Evolutionary conservation across 2,797 vertebrate genomes (phyloP), one percentile per base, ranked within the genome.

Genomic region (Parotocinclus haroldoi): DNA sequence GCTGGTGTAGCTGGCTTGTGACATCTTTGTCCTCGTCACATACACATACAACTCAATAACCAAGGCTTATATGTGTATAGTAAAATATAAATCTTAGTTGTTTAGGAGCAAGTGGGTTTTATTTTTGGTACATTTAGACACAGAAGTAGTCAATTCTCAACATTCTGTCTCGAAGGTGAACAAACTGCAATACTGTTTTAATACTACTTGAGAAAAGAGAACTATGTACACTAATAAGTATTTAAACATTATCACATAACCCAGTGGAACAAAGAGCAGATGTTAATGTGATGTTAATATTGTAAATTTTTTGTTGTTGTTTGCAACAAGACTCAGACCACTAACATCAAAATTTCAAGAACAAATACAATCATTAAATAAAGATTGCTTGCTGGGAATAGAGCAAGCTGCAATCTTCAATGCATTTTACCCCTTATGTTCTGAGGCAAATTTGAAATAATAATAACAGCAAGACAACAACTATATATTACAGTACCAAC

Each of bases 111-210:
- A 27, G 56, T 18, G 68, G 64, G 65, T 71, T 27, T 27, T 27
- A 75, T 62, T 68, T 73, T 69, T 66, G 66, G 60, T 27, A 51
- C 45, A 12, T 37, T 11, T 57, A 52, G 45, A 65, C 66, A 62
- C 45, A 60, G 38, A 61, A 9, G 40, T 63, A 51, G 53, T 17
- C 37, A 13, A 46, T 53, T 66, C 50, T 16, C 27, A 18, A 68
- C 46, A 52, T 57, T 45, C 71, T 73, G 8, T 71, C 52, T 66
- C 57, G 71, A 63, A 46, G 66, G 58, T 13, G 12, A 56, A 16
- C 45, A 71, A 68, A 65, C 11, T 50, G 56, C 12, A 71, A 58
- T 54, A 40, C 27, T 37, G 58, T 62, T 46, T 5, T 19, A 62
- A 17, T 48, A 57, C 17, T 42, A 54, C 46, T 40, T 36, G 46